Conservation (phyloP, 2,797 vertebrate species). For the Oreochromis grahami region DNA sequence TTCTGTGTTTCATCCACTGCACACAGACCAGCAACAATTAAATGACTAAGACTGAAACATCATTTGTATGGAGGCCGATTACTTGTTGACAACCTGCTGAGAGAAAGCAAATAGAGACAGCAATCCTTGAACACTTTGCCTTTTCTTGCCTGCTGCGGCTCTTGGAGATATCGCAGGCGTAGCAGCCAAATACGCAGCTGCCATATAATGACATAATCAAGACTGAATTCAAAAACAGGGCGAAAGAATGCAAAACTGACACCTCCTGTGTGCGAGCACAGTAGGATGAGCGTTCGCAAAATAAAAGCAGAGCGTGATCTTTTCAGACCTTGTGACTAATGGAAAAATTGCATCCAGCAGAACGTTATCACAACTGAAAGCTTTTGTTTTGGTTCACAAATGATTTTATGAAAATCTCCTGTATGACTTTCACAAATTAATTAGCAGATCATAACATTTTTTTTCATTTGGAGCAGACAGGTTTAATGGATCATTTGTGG, state of each 20-base stretch:
- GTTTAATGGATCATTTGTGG: constrained; percentile 19
- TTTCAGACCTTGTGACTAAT: constrained; percentile 33
- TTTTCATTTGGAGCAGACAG: constrained; percentile 13
- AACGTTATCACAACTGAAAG: constrained; percentile 12
- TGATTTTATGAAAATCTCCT: neutral
- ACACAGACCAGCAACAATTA: constrained; percentile 72
- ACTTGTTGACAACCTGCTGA: constrained; percentile 71
- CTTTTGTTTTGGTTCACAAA: neutral
- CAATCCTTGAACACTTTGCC: constrained; percentile 45
- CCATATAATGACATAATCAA: constrained; percentile 65
- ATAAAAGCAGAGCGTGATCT: constrained; percentile 35
- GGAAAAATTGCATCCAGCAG: neutral
- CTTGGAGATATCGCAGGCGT: constrained; percentile 41
- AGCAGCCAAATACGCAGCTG: constrained; percentile 31
- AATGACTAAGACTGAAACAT: constrained; percentile 70
- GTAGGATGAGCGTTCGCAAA: constrained; percentile 15
- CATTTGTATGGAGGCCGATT: constrained; percentile 71
- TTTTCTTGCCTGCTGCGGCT: constrained; percentile 35
- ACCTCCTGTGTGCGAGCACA: constrained; percentile 30
- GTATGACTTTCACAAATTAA: constrained; percentile 27
- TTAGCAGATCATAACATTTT: constrained; percentile 24
- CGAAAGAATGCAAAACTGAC: constrained; percentile 39
- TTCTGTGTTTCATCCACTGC: constrained; percentile 68
- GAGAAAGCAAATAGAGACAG: constrained; percentile 63
- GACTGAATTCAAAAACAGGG: constrained; percentile 39